Evolutionary conservation across 2,113 vertebrate genomes (phyloP).

Genomic region (Cynocephalus volans): DNA sequence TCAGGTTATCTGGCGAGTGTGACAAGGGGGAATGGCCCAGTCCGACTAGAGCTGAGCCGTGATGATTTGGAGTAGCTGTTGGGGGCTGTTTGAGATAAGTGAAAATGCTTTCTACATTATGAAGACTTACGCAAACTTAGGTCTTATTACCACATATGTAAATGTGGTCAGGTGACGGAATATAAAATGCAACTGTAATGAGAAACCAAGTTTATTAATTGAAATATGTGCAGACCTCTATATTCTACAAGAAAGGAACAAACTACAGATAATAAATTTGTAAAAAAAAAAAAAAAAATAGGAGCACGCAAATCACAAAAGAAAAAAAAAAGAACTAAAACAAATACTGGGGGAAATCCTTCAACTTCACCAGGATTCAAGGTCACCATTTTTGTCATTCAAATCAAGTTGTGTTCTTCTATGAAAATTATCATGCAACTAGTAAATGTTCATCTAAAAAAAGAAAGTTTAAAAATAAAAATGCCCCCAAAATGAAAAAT

Average conservation of each 20-base stretch:
- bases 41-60: background rate
- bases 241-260: background rate
- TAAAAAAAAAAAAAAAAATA: background rate
- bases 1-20: background rate
- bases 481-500: background rate
- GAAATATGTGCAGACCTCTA: background rate
- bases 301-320: background rate
- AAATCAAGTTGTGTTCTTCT: background rate
- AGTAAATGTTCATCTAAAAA: background rate
- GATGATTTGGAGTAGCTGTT: background rate
- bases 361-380: background rate
- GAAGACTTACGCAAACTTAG: background rate
- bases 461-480: background rate
- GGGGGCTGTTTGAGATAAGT: background rate
- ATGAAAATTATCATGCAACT: background rate
- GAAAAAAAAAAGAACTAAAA: background rate
- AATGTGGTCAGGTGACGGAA: background rate
- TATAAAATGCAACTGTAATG: background rate
- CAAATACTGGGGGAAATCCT: background rate
- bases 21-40: background rate
- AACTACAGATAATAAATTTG: background rate
- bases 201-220: conserved; percentile 1
- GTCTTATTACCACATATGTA: background rate
- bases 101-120: background rate
- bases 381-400: background rate